Percentiles rank a stretch among this genome's conserved stretches.
Conservation (phyloP, 2,888 invertebrate species). For the Carterocephalus palaemon region DNA sequence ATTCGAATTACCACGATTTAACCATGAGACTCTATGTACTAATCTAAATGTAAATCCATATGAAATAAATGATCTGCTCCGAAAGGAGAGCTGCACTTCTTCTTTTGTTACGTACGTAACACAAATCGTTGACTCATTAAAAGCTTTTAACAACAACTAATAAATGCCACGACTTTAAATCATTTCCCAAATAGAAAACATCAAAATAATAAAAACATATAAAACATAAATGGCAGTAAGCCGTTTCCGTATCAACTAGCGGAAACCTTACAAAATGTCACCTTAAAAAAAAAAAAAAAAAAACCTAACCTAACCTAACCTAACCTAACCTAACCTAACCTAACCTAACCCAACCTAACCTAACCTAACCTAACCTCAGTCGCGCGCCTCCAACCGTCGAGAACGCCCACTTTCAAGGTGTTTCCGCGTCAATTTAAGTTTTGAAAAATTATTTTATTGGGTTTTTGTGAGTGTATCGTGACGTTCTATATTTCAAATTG, state of each 20-base stretch:
- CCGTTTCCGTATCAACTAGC: neutral
- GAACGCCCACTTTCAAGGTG: no score
- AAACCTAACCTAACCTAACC: neutral
- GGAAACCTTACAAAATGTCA: neutral
- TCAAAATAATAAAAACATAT: neutral
- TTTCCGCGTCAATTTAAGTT: no score
- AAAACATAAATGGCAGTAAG: neutral
- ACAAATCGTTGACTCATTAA: neutral
- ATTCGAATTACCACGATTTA: neutral
- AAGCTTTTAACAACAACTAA: neutral
- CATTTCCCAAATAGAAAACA: neutral
- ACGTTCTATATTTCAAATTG: no score
- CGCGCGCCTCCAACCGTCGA: no score
- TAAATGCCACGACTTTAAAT: no score
- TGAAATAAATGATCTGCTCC: neutral
- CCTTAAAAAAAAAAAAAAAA: no score
- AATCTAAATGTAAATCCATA: neutral
- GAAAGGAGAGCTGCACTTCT: neutral
- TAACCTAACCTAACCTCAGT: no score
- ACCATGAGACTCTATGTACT: neutral
- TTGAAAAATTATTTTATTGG: no score
- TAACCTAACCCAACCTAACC: no score
- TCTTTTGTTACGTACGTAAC: neutral
- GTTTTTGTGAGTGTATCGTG: no score
- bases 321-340: slow-evolving; percentile 1